Evolutionary conservation across 2,888 invertebrate species (phyloP).

Genomic region (Drosophila antonietae): DNA sequence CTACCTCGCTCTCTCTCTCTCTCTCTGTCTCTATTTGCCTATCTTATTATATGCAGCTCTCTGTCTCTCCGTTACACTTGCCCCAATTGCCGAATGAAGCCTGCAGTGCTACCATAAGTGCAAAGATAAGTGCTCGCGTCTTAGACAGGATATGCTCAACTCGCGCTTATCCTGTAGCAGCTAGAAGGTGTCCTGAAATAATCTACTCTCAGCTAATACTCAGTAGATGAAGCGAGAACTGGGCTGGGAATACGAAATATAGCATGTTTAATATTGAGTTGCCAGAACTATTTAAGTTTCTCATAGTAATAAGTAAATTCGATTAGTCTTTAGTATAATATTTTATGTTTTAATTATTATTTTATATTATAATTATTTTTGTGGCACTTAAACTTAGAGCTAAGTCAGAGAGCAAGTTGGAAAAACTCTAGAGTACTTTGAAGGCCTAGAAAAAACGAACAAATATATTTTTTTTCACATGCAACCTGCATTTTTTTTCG

Average conservation of each 20-base stretch:
- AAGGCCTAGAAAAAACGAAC: not conserved
- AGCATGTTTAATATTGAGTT: too few species aligned
- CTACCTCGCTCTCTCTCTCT: not conserved
- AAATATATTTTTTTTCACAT: not conserved
- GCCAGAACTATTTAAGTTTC: not conserved
- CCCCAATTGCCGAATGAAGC: not conserved
- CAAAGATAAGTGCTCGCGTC: slow-evolving; percentile 1
- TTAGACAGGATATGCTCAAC: not conserved
- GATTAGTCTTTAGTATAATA: not conserved
- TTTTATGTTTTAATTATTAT: not conserved
- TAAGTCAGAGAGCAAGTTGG: not conserved
- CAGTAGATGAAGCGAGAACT: not conserved
- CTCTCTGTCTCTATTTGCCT: not conserved
- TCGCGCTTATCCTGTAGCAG: not conserved
- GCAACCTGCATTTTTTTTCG: not conserved
- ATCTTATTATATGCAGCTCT: not conserved
- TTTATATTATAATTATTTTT: not conserved
- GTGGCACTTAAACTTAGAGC: not conserved
- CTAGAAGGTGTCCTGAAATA: fast-evolving
- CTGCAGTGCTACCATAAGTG: slow-evolving; percentile 12
- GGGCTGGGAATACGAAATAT: too few species aligned
- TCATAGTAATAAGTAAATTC: not conserved
- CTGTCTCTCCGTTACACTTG: not conserved
- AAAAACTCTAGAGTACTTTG: not conserved
- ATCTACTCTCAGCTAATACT: not conserved